Evolutionary conservation across 1,140 invertebrate species (phyloP), one percentile per base, ranked within the genome.

Genomic region (Zaprionus capensis): DNA sequence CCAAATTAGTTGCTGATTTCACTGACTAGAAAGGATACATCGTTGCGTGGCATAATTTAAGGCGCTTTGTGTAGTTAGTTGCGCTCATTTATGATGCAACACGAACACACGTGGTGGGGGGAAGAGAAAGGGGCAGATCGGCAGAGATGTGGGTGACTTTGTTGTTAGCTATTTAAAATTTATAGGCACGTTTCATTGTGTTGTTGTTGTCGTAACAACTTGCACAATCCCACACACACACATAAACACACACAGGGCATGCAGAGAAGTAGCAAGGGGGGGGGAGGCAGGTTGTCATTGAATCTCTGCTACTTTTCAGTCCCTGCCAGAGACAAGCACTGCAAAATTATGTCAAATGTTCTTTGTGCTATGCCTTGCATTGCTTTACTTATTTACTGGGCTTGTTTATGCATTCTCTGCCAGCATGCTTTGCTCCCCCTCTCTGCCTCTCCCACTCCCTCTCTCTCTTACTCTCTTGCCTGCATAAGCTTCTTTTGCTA

Each of bases 321-420:
- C 20, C 44, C 49, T 57, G 62, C 15, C 26, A 41, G 31, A 66
- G 59, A 62, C 74, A 55, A 68, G 26, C 41, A 67, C 61, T 75
- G 64, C 41, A 58, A 71, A 81, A 81, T 81, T 78, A 78, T 78
- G 78, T 81, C 76, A 81, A 81, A 75, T 81, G 76, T 49, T 70
- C 71, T 75, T 78, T 75, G 76, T 49, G 46, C 44, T 38, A 53
- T 76, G 63, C 61, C 38, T 59, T 24, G 62, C 62, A 63, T 57
- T 68, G 66, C 67, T 71, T 74, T 56, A 71, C 63, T 79, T 76
- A 78, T 81, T 81, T 76, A 76, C 71, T 56, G 51, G 31, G 38
- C 26, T 68, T 64, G 44, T 63, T 20, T 31, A 51, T 51, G 20
- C 46, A 51, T 51, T 51, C 46, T 51, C 20, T 51, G 5, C 20